phyloP scores from a whole-genome alignment of 2,888 invertebrate genomes.

The Xanthorhoe spadicearia region DNA sequence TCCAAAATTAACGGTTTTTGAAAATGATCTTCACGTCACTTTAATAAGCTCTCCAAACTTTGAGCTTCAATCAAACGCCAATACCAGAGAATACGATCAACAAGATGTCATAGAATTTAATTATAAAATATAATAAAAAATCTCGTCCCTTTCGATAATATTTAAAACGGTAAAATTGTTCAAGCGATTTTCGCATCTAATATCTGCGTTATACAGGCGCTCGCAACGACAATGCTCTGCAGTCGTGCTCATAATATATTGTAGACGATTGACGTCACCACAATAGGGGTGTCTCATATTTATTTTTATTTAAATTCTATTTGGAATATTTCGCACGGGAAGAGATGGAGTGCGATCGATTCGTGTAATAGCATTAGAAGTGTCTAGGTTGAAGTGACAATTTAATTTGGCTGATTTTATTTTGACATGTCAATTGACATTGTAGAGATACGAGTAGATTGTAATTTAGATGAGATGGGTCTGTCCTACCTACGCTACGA shows the following conservation, averaged over 20 bases:
- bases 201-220: constrained; percentile 49
- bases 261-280: constrained; percentile 78
- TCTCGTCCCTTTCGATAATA: constrained; percentile 73
- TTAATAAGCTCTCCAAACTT: constrained; percentile 67
- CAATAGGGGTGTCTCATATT: constrained; percentile 76
- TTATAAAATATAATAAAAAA: constrained; percentile 82
- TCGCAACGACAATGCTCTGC: constrained; percentile 38
- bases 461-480: constrained; percentile 16
- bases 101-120: constrained; percentile 83
- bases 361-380: constrained; percentile 61
- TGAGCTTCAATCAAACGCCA: constrained; percentile 76
- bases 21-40: constrained; percentile 45
- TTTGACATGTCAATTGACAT: constrained; percentile 32
- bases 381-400: constrained; percentile 60
- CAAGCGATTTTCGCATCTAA: constrained; percentile 65
- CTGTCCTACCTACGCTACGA: not conserved
- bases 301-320: constrained; percentile 75
- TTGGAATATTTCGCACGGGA: constrained; percentile 67
- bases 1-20: constrained; percentile 14
- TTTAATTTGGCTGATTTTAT: constrained; percentile 59
- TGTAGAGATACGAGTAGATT: constrained; percentile 22
- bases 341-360: constrained; percentile 73
- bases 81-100: constrained; percentile 75
- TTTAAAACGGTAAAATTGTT: constrained; percentile 41
- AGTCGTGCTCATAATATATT: constrained; percentile 69